These are phyloP conservation scores for Ernsta delagoae DNA, from an alignment of 2,888 invertebrate species.

Conservation along the genomic window DNA sequence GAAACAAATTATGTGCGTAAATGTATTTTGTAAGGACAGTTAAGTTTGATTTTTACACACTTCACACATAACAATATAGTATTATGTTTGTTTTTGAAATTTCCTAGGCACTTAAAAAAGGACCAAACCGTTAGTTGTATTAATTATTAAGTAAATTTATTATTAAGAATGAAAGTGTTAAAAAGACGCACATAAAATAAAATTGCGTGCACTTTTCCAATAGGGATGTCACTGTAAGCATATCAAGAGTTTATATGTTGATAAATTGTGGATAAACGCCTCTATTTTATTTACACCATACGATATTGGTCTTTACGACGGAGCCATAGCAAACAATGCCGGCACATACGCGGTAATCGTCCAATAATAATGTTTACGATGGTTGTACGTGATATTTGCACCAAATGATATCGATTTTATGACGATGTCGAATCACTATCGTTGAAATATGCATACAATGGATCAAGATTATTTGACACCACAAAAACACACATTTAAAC, in stretches of 20 bases:
- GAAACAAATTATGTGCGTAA: neutral
- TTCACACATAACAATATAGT: too few relatives aligned
- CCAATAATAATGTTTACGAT: constrained; percentile 27
- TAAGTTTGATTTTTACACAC: too few relatives aligned
- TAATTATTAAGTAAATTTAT: too few relatives aligned
- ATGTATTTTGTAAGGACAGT: too few relatives aligned
- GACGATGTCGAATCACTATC: neutral
- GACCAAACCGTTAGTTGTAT: too few relatives aligned
- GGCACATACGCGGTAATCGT: constrained; percentile 8
- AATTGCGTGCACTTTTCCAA: constrained; percentile 8
- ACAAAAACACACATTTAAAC: neutral
- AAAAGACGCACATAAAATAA: neutral
- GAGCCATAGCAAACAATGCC: constrained; percentile 9
- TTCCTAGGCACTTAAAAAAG: too few relatives aligned
- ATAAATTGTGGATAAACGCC: constrained; percentile 26
- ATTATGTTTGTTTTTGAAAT: too few relatives aligned
- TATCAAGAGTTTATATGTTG: constrained; percentile 37
- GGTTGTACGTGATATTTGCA: constrained; percentile 24
- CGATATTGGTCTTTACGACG: constrained; percentile 36
- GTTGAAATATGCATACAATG: neutral
- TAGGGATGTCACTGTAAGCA: constrained; percentile 9
- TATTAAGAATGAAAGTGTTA: neutral
- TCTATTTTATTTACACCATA: constrained; percentile 33
- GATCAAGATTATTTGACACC: neutral
- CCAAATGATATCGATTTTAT: constrained; percentile 35